These are phyloP conservation scores for Petromus typicus DNA, from an alignment of 2,113 vertebrate species.

Conservation along the genomic window DNA sequence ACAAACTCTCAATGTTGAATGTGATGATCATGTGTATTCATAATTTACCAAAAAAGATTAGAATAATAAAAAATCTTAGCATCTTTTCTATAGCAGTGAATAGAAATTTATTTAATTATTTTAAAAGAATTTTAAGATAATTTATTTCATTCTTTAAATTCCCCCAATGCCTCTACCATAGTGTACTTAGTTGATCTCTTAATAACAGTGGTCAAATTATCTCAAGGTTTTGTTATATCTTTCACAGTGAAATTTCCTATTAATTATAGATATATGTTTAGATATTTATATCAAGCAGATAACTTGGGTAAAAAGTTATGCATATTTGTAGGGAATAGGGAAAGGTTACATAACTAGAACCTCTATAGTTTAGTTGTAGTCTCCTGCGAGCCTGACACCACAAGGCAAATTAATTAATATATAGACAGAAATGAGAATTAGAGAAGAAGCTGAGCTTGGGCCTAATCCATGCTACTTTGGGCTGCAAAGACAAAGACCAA, in stretches of 20 bases:
- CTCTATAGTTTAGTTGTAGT: too few relatives aligned
- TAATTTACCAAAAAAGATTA: too few relatives aligned
- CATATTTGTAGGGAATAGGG: too few relatives aligned
- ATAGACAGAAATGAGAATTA: too few relatives aligned
- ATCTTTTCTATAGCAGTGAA: neutral
- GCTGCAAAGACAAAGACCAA: too few relatives aligned
- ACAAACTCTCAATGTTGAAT: too few relatives aligned
- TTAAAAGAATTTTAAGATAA: neutral
- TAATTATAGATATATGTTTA: neutral
- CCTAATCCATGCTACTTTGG: too few relatives aligned
- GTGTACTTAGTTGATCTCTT: conserved; percentile 1
- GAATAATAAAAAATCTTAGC: conserved; percentile 22
- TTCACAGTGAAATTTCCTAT: neutral
- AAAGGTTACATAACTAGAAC: too few relatives aligned
- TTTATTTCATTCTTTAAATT: neutral
- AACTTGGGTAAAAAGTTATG: conserved; percentile 7
- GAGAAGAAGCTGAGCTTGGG: too few relatives aligned
- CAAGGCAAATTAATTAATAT: too few relatives aligned
- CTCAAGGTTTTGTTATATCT: conserved; percentile 26
- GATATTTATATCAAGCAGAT: neutral
- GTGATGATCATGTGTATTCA: too few relatives aligned
- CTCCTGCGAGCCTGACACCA: too few relatives aligned
- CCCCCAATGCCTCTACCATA: neutral
- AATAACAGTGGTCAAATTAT: neutral
- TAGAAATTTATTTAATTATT: neutral